Conservation (phyloP, 2,113 vertebrate species). For the Cololabis saira region DNA sequence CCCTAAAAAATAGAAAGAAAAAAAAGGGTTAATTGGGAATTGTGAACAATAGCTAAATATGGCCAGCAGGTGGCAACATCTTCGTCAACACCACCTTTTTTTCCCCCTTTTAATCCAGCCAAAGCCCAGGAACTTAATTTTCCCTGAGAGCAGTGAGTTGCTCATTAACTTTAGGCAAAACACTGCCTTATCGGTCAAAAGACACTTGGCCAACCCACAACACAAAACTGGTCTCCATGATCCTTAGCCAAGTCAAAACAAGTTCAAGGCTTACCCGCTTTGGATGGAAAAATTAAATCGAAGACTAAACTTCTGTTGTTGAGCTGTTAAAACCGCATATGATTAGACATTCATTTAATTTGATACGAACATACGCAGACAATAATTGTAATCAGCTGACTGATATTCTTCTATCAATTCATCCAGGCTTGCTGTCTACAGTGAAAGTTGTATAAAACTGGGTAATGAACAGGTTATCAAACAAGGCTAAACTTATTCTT, state of each 20-base stretch:
- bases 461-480: background rate
- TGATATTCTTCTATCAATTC: background rate
- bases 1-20: constrained; percentile 77
- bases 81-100: background rate
- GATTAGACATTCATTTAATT: background rate
- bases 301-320: background rate
- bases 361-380: background rate
- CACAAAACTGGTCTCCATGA: background rate
- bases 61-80: constrained; percentile 65
- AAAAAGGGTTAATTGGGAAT: background rate
- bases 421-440: background rate
- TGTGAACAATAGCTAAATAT: constrained; percentile 22
- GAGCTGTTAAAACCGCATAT: background rate
- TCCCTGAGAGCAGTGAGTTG: too few relatives aligned
- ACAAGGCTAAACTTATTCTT: constrained; percentile 4
- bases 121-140: background rate
- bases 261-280: constrained; percentile 12
- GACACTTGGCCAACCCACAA: background rate
- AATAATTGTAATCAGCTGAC: background rate
- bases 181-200: background rate
- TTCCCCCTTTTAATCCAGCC: background rate
- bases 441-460: background rate
- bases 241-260: background rate
- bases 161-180: background rate
- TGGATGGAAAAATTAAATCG: background rate